Evolutionary conservation across 2,113 vertebrate genomes (phyloP), one percentile per base, ranked within the genome.

Genomic region (Misgurnus anguillicaudatus): DNA sequence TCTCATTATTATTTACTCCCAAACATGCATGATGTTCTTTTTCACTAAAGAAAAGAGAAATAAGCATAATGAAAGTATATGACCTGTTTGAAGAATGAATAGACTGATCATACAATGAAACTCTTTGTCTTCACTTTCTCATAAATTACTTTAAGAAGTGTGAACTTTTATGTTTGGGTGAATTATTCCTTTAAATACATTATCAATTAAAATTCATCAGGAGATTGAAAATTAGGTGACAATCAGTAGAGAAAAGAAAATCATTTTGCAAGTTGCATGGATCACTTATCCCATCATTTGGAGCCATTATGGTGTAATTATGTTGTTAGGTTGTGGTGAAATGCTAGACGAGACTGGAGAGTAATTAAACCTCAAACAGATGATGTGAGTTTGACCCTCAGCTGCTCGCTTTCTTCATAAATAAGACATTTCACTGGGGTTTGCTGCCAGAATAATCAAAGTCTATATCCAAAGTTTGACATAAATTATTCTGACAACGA

Each of bases 261-360:
- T 45, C 7, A 45, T 45, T 45, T 45, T 10, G 10, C 42, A 45
- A 45, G 11, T 16, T 53, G 9, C 55, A 13, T 41, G 51, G 31
- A 39, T 38, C 51, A 21, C 6, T 71, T 6, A 19, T 71, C 9
- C 11, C 24, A 55, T 55, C 9, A 38, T 53, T 70, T 16, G 2
- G 9, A 38, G 48, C 17, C 51, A 57, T 71, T 13, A 53, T 7
- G 24, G 48, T 10, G 31, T 55, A 51, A 69, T 69, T 17, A 69
- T 51, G 68, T 55, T n/a, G 16, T 70, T 53, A 53, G 47, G 24
- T 51, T 70, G 24, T 55, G 47, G 53, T 39, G 48, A 55, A 39
- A 10, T 39, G 68, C 2, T 72, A 19, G 10, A n/a, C 57, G 69
- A 71, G 36, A 39, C 36, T 31, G 24, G 24, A 31, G 3, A 31